Conservation (phyloP, 1,140 invertebrate genomes). For the Brachionus angularis region DNA sequence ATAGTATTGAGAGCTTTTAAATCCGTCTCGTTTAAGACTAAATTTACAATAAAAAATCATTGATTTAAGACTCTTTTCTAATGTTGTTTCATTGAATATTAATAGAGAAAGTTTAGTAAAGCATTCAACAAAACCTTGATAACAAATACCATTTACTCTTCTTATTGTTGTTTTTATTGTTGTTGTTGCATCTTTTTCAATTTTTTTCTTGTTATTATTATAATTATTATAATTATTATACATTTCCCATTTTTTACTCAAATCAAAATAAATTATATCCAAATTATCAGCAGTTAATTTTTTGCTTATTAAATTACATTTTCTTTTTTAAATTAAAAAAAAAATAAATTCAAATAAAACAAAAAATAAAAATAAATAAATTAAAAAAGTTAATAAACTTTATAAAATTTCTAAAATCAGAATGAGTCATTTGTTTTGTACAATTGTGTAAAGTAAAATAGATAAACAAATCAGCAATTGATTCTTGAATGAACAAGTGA, state of each 20-base stretch:
- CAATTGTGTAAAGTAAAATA: slow-evolving; percentile 31
- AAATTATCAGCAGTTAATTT: slow-evolving; percentile 14
- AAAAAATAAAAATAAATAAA: not conserved
- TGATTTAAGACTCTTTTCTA: slow-evolving; percentile 28
- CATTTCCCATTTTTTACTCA: slow-evolving; percentile 39
- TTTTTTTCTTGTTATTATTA: too few relatives aligned
- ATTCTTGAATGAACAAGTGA: slow-evolving; percentile 1
- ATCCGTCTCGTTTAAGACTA: slow-evolving; percentile 1
- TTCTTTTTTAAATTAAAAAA: too few relatives aligned
- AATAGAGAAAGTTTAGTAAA: slow-evolving; percentile 18
- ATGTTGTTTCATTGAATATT: slow-evolving; percentile 25
- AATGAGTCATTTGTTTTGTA: slow-evolving; percentile 4
- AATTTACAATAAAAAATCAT: slow-evolving; percentile 26
- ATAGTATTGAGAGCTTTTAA: slow-evolving; percentile 1
- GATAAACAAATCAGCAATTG: slow-evolving; percentile 30
- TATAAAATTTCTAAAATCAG: slow-evolving; percentile 7
- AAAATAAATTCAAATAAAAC: too few relatives aligned
- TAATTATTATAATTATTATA: slow-evolving; percentile 17
- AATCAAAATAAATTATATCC: slow-evolving; percentile 41
- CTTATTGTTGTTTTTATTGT: not conserved
- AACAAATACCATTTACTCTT: not conserved
- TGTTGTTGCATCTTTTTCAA: too few relatives aligned
- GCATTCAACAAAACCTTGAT: slow-evolving; percentile 43
- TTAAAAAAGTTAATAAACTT: not conserved
- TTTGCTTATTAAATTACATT: slow-evolving; percentile 3